Evolutionary conservation across 2,113 vertebrate species (phyloP).

Genomic region (Hippopotamus amphibius): DNA sequence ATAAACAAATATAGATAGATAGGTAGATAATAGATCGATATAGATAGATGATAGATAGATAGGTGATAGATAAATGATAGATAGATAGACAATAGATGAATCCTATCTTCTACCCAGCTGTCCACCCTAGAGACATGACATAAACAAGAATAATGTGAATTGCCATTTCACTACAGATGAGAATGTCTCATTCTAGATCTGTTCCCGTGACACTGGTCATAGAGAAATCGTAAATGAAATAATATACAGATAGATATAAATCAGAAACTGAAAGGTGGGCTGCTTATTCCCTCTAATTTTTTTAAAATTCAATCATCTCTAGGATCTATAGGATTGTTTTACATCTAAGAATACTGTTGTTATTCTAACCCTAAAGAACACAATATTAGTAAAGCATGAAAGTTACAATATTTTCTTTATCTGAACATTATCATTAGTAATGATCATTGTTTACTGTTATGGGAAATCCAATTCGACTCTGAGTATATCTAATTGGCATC

Average conservation of each 20-base stretch:
- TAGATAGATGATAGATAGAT: no score
- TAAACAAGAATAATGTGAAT: background rate
- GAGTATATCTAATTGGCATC: background rate
- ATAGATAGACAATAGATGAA: background rate
- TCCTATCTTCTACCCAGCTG: background rate
- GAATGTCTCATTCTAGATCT: background rate
- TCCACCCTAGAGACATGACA: background rate
- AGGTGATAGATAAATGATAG: background rate
- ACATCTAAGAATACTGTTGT: background rate
- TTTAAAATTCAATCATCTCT: background rate
- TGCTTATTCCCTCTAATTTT: background rate
- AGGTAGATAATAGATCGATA: background rate
- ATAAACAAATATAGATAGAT: background rate
- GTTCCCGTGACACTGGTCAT: background rate
- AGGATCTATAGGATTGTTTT: background rate
- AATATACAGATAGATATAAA: background rate
- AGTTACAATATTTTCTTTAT: background rate
- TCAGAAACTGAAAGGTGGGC: background rate
- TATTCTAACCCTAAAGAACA: background rate
- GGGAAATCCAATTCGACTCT: background rate
- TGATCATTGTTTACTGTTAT: background rate
- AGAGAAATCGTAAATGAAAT: background rate
- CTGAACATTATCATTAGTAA: background rate
- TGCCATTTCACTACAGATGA: background rate
- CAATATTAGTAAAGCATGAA: background rate